Conservation (phyloP, 1,140 invertebrate species). For the Bombus sibiricus region DNA sequence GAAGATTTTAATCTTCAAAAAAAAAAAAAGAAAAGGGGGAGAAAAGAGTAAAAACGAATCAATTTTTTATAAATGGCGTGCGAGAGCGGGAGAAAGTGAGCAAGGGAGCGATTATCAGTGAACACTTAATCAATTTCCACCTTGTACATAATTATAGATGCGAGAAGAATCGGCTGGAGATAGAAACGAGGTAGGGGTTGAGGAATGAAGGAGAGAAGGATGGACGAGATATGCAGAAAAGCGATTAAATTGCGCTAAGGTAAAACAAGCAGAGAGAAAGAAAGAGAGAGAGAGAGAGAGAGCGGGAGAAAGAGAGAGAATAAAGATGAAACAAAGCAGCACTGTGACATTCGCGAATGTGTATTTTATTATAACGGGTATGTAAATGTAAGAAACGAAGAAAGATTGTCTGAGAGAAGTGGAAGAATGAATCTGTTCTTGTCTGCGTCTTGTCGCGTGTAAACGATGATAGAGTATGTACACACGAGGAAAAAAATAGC, state of each 20-base stretch:
- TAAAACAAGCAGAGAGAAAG: slow-evolving; percentile 6
- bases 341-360: slow-evolving; percentile 77
- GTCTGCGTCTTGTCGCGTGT: slow-evolving; percentile 24
- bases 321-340: slow-evolving; percentile 35
- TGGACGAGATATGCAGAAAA: background rate
- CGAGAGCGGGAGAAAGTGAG: slow-evolving; percentile 36
- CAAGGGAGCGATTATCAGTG: slow-evolving; percentile 68
- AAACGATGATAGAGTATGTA: slow-evolving; percentile 4
- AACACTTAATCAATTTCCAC: slow-evolving; percentile 76
- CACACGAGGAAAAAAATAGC: slow-evolving; percentile 16
- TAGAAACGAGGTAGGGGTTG: background rate
- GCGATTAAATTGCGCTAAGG: background rate
- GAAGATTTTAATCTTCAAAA: background rate
- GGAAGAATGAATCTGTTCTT: slow-evolving; percentile 27
- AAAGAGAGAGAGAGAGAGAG: background rate
- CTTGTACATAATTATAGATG: slow-evolving; percentile 60
- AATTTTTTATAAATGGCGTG: slow-evolving; percentile 68
- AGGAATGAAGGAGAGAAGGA: background rate
- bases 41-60: slow-evolving; percentile 58
- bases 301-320: background rate
- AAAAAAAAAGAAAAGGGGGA: background rate
- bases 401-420: background rate
- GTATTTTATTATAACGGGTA: slow-evolving; percentile 79
- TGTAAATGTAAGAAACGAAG: slow-evolving; percentile 53
- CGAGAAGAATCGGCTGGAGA: background rate